Percentiles rank a stretch among this genome's conserved stretches.
Evolutionary conservation across 2,888 invertebrate genomes (phyloP).

Genomic region (Cheilosia impressa): DNA sequence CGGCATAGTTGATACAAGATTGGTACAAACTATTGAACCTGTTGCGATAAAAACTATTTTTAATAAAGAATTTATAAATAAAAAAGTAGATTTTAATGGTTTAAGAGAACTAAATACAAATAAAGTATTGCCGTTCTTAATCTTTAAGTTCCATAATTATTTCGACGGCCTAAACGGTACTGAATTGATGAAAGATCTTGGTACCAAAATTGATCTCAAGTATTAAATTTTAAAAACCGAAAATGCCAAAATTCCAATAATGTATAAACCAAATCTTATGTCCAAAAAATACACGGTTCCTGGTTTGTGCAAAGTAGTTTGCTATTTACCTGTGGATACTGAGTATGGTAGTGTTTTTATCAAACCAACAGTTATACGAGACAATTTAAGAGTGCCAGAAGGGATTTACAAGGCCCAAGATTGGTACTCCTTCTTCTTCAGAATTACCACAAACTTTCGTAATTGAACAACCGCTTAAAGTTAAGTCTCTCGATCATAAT

Average conservation of each 20-base stretch:
- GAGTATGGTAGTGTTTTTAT: conserved; percentile 13
- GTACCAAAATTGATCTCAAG: conserved; percentile 39
- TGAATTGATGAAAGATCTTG: conserved; percentile 39
- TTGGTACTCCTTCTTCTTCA: neutral
- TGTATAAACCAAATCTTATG: neutral
- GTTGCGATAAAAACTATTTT: too few relatives aligned
- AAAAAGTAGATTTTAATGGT: conserved; percentile 24
- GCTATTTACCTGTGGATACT: neutral
- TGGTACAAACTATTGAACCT: too few relatives aligned
- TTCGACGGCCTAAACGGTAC: conserved; percentile 40
- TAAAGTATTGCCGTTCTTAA: neutral
- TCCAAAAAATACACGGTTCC: neutral
- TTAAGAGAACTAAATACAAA: conserved; percentile 39
- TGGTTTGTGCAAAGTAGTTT: too few relatives aligned
- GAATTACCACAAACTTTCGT: conserved; percentile 7
- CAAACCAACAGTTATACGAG: neutral
- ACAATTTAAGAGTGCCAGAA: conserved; percentile 6
- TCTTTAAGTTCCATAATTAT: conserved; percentile 64
- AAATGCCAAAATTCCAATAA: conserved; percentile 4
- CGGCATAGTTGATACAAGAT: too few relatives aligned
- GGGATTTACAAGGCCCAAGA: conserved; percentile 13
- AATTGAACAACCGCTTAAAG: conserved; percentile 39
- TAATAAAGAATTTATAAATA: conserved; percentile 7
- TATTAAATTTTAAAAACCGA: neutral
- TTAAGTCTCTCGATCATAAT: neutral